Conservation (phyloP, 2,888 invertebrate genomes). For the Dastarcus helophoroides region DNA sequence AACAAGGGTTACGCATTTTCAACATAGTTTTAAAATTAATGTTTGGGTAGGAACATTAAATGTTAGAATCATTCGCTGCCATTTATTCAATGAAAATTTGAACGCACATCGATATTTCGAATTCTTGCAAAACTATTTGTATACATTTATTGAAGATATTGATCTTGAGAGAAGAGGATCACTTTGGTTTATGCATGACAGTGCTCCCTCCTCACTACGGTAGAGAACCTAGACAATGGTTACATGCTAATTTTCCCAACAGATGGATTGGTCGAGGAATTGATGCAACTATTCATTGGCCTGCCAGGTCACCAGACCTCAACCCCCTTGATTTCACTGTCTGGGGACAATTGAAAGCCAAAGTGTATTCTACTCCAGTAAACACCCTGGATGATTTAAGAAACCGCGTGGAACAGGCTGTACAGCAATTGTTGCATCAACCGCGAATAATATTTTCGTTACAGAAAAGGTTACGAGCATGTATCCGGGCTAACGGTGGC, state of each 20-base stretch:
- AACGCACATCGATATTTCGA: background rate
- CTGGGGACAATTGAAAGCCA: no score
- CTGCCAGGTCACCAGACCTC: background rate
- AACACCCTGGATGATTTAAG: no score
- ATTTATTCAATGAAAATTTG: background rate
- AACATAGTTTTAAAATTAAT: slow-evolving; percentile 2
- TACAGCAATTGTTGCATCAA: no score
- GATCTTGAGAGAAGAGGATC: background rate
- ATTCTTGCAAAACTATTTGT: slow-evolving; percentile 1
- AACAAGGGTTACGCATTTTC: slow-evolving; percentile 2
- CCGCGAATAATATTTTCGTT: no score
- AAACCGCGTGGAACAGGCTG: no score
- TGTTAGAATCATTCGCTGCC: background rate
- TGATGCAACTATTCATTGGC: slow-evolving; percentile 1
- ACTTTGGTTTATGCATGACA: slow-evolving; percentile 1
- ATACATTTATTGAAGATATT: background rate
- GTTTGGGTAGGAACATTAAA: slow-evolving; percentile 2
- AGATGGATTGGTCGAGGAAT: slow-evolving; percentile 2
- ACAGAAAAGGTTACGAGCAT: no score
- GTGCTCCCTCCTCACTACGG: background rate
- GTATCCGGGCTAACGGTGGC: no score
- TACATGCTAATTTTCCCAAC: slow-evolving; percentile 1
- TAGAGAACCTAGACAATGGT: slow-evolving; percentile 1
- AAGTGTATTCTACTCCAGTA: no score
- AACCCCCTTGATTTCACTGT: no score